Conservation (phyloP, 2,113 vertebrate species). For the Scomber japonicus region DNA sequence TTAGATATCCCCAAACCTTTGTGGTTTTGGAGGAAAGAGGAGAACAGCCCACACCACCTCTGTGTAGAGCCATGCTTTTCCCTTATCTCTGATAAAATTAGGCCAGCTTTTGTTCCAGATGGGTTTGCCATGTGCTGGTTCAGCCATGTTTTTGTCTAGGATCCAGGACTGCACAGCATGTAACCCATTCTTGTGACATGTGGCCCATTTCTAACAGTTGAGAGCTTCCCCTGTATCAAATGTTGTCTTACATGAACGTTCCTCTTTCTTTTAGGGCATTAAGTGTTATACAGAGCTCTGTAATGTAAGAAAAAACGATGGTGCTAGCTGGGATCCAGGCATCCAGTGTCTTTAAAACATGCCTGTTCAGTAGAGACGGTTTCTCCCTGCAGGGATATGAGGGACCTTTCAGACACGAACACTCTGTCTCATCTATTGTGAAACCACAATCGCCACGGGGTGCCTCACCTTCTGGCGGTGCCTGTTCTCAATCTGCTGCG, state of each 20-base stretch:
- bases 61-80: not conserved
- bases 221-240: constrained; percentile 53
- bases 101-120: constrained; percentile 68
- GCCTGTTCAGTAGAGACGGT: constrained; percentile 42
- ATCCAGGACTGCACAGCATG: constrained; percentile 35
- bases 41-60: constrained; percentile 7
- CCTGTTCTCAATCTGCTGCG: constrained; percentile 42
- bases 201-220: constrained; percentile 29
- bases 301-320: constrained; percentile 24
- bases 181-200: constrained; percentile 45
- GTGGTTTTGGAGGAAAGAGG: constrained; percentile 28
- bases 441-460: constrained; percentile 62
- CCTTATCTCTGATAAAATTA: constrained; percentile 59
- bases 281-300: constrained; percentile 3
- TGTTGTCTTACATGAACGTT: constrained; percentile 21
- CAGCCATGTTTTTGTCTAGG: constrained; percentile 51
- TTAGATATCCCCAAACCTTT: constrained; percentile 42
- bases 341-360: constrained; percentile 56
- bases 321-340: constrained; percentile 33
- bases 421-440: constrained; percentile 61
- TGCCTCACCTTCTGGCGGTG: constrained; percentile 63
- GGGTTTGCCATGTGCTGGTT: constrained; percentile 49
- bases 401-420: constrained; percentile 41
- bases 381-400: constrained; percentile 63
- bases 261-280: constrained; percentile 21